Evolutionary conservation across 2,113 vertebrate genomes (phyloP).

Genomic region (Archilochus colubris): DNA sequence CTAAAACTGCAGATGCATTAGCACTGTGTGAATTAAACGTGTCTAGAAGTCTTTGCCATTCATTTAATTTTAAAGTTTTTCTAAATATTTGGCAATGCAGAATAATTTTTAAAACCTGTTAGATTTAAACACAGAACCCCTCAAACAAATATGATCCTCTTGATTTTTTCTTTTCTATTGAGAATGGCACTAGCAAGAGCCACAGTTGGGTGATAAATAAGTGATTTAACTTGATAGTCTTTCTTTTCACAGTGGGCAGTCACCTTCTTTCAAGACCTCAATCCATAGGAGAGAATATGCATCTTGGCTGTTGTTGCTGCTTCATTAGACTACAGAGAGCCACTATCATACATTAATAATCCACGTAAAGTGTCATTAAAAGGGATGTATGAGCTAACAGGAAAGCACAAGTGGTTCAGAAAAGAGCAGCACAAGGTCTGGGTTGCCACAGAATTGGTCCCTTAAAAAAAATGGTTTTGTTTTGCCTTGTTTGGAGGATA

Average conservation of each 20-base stretch:
- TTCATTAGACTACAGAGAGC: slow-evolving; percentile 9
- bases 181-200: background rate
- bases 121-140: background rate
- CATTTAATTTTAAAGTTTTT: background rate
- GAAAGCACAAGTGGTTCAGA: background rate
- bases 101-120: background rate
- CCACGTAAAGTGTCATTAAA: background rate
- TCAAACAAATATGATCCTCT: background rate
- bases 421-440: background rate
- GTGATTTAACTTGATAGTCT: background rate
- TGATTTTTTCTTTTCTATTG: background rate
- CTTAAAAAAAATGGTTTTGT: background rate
- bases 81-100: background rate
- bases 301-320: slow-evolving; percentile 17
- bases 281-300: slow-evolving; percentile 9
- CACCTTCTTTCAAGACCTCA: slow-evolving; percentile 33
- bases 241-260: slow-evolving; percentile 6
- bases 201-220: background rate
- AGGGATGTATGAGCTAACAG: background rate
- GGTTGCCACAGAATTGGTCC: background rate
- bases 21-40: background rate
- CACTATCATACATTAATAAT: slow-evolving; percentile 14
- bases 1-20: background rate
- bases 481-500: background rate
- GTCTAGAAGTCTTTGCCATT: background rate